Evolutionary conservation across 2,888 invertebrate genomes (phyloP).

Genomic region (Blomia tropicalis): DNA sequence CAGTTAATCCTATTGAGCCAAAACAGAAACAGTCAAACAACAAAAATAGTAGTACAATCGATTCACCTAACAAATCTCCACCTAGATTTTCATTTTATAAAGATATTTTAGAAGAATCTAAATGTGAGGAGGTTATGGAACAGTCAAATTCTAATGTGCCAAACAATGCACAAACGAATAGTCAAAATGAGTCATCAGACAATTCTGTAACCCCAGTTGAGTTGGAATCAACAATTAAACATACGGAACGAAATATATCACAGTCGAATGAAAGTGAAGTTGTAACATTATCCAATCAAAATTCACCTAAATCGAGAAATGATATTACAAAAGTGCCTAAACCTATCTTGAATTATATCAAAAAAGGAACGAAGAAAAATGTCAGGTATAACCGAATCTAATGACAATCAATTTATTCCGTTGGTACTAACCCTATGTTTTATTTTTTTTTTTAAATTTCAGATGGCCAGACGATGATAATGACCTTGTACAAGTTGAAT

Average conservation of each 20-base stretch:
- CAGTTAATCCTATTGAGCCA: background rate
- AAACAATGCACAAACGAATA: background rate
- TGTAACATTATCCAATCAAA: no score
- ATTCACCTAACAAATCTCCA: background rate
- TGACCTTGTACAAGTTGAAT: constrained; percentile 62
- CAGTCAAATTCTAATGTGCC: background rate
- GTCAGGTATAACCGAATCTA: constrained; percentile 14
- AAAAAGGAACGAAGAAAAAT: constrained; percentile 11
- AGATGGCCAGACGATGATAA: constrained; percentile 59
- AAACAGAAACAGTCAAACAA: background rate
- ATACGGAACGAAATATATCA: background rate
- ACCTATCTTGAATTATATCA: background rate
- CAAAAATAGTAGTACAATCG: no score
- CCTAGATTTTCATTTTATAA: constrained; percentile 25
- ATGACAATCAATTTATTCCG: no score
- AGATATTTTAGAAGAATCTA: constrained; percentile 25
- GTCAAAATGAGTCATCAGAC: background rate
- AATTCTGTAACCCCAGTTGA: background rate
- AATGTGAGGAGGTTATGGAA: constrained; percentile 25
- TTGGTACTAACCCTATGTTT: background rate
- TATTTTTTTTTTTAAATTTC: constrained; percentile 1
- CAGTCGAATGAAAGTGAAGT: background rate
- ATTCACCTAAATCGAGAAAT: no score
- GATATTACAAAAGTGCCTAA: background rate
- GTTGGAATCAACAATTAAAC: no score